phyloP scores from a whole-genome alignment of 2,797 vertebrate genomes.

The Acipenser transmontanus region DNA sequence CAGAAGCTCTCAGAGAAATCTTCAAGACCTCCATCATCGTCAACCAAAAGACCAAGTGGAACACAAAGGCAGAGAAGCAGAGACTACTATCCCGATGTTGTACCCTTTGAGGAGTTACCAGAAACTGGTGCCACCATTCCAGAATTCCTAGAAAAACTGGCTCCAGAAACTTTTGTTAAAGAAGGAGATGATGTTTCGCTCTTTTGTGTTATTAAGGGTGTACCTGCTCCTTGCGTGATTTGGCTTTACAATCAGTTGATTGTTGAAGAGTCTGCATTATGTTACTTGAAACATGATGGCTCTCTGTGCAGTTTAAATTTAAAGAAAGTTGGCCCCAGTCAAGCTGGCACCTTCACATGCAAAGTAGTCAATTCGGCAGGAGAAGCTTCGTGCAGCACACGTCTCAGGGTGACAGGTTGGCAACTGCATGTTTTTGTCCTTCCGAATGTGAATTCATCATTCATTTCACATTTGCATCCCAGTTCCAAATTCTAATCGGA shows the following conservation, averaged over 20 bases:
- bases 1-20: constrained; percentile 55
- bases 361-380: constrained; percentile 65
- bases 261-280: constrained; percentile 63
- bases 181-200: constrained; percentile 55
- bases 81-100: constrained; percentile 57
- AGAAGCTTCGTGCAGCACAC: constrained; percentile 67
- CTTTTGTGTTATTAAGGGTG: constrained; percentile 63
- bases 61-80: constrained; percentile 53
- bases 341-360: constrained; percentile 63
- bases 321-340: constrained; percentile 60
- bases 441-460: constrained; percentile 43
- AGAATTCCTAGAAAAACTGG: constrained; percentile 65
- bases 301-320: constrained; percentile 66
- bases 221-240: constrained; percentile 58
- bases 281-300: constrained; percentile 63
- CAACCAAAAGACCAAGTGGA: constrained; percentile 39
- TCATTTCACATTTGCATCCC: constrained; percentile 39
- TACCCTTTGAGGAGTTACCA: constrained; percentile 42
- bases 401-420: constrained; percentile 74
- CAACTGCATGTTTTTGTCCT: constrained; percentile 82
- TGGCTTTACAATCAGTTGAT: constrained; percentile 75
- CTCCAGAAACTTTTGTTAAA: constrained; percentile 57
- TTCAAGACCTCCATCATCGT: constrained; percentile 37
- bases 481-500: constrained; percentile 9
- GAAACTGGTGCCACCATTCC: constrained; percentile 40